A percentile compares a stretch with the other conserved stretches of the same genome.
phyloP scores from a whole-genome alignment of 1,140 invertebrate genomes.

The Brachionus angularis region DNA sequence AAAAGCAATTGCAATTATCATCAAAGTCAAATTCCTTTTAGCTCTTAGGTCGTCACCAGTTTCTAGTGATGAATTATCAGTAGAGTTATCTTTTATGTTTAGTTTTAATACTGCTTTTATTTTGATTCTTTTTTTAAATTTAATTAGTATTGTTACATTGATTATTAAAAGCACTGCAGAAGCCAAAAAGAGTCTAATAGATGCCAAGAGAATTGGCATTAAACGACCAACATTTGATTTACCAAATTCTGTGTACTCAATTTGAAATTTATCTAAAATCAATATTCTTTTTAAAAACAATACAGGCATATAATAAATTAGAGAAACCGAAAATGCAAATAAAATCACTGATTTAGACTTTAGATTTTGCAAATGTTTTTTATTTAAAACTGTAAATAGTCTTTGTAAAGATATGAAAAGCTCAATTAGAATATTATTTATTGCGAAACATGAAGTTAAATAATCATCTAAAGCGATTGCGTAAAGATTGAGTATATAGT shows the following conservation, averaged over 20 bases:
- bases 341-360: background rate
- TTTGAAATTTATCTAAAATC: background rate
- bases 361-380: slow-evolving; percentile 14
- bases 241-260: slow-evolving; percentile 4
- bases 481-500: background rate
- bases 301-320: background rate
- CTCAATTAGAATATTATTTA: slow-evolving; percentile 5
- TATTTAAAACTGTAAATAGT: background rate
- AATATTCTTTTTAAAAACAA: background rate
- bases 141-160: background rate
- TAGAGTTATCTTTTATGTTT: background rate
- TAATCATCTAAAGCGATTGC: slow-evolving; percentile 9
- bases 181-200: background rate
- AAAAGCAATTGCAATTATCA: slow-evolving; percentile 14
- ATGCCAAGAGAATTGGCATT: background rate
- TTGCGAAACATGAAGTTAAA: background rate
- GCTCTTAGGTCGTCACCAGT: background rate
- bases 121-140: background rate
- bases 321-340: background rate
- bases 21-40: slow-evolving; percentile 17
- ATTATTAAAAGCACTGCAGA: background rate
- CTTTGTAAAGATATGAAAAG: slow-evolving; percentile 5
- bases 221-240: background rate
- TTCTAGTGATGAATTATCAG: no score
- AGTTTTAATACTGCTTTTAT: background rate